phyloP scores from a whole-genome alignment of 1,140 invertebrate genomes.

The Conus ventricosus region DNA sequence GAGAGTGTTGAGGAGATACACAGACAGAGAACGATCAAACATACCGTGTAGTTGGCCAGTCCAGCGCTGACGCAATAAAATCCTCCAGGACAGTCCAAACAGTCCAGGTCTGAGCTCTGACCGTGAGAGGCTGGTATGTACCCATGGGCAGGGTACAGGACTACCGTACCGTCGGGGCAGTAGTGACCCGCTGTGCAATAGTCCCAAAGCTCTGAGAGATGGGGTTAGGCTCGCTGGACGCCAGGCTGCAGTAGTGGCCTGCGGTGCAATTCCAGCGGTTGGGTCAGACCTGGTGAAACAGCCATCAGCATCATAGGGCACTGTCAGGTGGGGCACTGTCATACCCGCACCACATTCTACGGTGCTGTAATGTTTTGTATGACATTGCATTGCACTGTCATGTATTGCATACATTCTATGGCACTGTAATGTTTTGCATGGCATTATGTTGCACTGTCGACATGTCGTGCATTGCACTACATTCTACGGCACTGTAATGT shows the following conservation, averaged over 20 bases:
- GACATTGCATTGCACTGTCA: too few species aligned
- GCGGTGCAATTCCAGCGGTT: constrained; percentile 63
- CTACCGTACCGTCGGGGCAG: constrained; percentile 64
- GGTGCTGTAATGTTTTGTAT: too few species aligned
- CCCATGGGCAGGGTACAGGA: constrained; percentile 66
- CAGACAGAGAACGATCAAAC: not conserved
- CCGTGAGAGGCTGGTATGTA: constrained; percentile 63
- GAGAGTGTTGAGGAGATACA: not conserved
- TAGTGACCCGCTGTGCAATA: constrained; percentile 68
- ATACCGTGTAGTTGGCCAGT: constrained; percentile 62
- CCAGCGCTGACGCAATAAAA: constrained; percentile 65
- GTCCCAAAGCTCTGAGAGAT: constrained; percentile 63
- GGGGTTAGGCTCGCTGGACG: constrained; percentile 60
- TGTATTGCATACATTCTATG: too few species aligned
- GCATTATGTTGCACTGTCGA: too few species aligned
- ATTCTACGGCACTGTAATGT: too few species aligned
- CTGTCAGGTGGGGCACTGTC: not conserved
- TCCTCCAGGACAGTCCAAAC: constrained; percentile 67
- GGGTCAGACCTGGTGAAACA: constrained; percentile 59
- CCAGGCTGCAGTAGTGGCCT: constrained; percentile 66
- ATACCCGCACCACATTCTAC: too few species aligned
- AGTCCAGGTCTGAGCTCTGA: constrained; percentile 47
- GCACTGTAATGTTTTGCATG: too few species aligned
- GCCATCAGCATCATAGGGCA: not conserved
- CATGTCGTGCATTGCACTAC: too few species aligned